Base-by-base conservation (phyloP, 2,888 invertebrate species). In the Nomada fabriciana region DNA sequence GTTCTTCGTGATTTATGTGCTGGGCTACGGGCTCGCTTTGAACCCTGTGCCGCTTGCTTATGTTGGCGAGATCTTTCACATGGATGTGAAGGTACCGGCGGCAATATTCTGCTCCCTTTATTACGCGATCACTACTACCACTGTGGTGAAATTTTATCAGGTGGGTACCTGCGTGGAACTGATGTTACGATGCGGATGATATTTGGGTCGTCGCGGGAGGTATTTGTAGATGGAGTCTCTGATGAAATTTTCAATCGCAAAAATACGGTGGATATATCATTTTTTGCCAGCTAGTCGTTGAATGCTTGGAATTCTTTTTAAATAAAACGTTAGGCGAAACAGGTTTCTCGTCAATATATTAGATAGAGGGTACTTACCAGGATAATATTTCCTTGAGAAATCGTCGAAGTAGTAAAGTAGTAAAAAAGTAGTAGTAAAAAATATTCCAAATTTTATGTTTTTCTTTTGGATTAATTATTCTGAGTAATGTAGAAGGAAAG, bases 1-100 rank as follows among this genome's bases (percentile, higher is more conserved):
- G 18, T 93, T 92, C 75, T 88, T 93, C 61, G 85, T 93, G 79
- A 85, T 90, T 43, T 93, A 91, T 80, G 91, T 92, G 0, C 73
- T 93, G 15, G 90, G 89, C 0, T 93, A 91, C 65, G 94, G 93
- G 4, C 84, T 93, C 18, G 93, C 92, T 2, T 81, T 94, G 25
- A 94, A 94, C 89, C 93, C 94, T 3, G 83, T 93, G 61, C 93
- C 93, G 0, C 86, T 94, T 15, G 91, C 93, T 59, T 94, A 93
- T 75, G 87, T 93, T 47, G 93, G 94, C 43, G 94, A 94, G 82
- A 89, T 94, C 71, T 94, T 94, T 73, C 89, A 91, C 1, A 88
- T 93, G 65, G 93, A 94, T 68, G 91, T 93, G 70, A 94, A 93
- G 83, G 91, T 91, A n/a, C 90, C 92, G 0, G 93, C 93, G 13